Evolutionary conservation across 2,113 vertebrate species (phyloP), one percentile per base, ranked within the genome.

Genomic region (Marcusenius ussheri): DNA sequence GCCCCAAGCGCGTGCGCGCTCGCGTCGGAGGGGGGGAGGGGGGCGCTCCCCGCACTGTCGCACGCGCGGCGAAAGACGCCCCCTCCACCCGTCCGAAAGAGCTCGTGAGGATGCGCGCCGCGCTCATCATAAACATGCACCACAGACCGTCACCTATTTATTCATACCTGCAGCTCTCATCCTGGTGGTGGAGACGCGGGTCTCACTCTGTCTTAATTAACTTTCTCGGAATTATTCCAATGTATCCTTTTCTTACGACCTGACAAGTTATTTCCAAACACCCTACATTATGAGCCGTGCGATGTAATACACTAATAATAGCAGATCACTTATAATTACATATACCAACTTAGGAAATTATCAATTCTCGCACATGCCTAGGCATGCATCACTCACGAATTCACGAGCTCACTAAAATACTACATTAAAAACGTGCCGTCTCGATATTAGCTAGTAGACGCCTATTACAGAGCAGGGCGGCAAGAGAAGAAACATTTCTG

Each of bases 1-100:
- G 97, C 94, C 96, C 95, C 95, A 96, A 96, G 96, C 97, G 97
- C 97, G 96, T 96, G 96, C 96, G 97, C 97, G 97, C 94, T 96
- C 96, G 95, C 95, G 95, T 94, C 93, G 31, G 86, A 92, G 92
- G 93, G 93, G 92, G 90, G 89, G 92, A 92, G 83, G 91, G 93
- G 91, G n/a, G 45, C 58, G 86, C n/a, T 90, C 74, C 77, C 17
- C 87, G 53, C 80, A 51, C 51, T 51, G 27, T 53, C 50, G 1
- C 83, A 24, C 74, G 77, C 77, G 31, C 89, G 42, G 89, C 21
- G 46, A 47, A 84, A 51, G 77, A 85, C 56, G 46, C 87, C 89
- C 85, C 8, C 50, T 74, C 50, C 46, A 46, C 47, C 80, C 21
- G 46, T 15, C 27, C 0, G 31, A 47, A n/a, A 46, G 9, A 45